Conservation (phyloP, 2,888 invertebrate genomes). For the Eupithecia pulchellata region DNA sequence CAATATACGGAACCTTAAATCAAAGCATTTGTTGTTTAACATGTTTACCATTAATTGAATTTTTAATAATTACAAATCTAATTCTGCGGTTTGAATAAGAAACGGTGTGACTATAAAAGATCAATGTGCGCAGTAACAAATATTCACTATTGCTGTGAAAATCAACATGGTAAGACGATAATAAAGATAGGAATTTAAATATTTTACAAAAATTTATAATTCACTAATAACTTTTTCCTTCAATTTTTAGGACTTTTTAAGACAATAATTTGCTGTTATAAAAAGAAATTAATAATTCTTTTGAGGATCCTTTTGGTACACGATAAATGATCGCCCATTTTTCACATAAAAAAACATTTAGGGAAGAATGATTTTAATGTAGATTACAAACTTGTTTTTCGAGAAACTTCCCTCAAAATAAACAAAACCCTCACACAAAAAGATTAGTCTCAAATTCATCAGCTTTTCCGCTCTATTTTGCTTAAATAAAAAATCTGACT, state of each 20-base stretch:
- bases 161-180: constrained; percentile 2
- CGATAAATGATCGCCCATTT: not conserved
- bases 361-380: not conserved
- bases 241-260: not conserved
- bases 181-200: not conserved
- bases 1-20: not conserved
- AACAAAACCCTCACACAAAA: constrained; percentile 5
- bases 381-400: not conserved
- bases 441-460: constrained; percentile 16
- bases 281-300: not conserved
- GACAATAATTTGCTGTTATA: not conserved
- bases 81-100: not conserved
- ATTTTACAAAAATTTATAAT: not conserved
- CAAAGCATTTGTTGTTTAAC: not conserved
- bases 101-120: not conserved
- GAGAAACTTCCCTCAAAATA: not conserved
- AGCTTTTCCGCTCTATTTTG: constrained; percentile 17
- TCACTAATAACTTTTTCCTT: not conserved
- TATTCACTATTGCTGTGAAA: constrained; percentile 7
- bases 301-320: not conserved
- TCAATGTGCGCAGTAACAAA: not conserved
- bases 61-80: not conserved
- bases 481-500: constrained; percentile 25
- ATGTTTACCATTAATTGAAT: not conserved
- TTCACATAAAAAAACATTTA: not conserved